Percentiles rank a stretch among this genome's conserved stretches.
phyloP scores from a whole-genome alignment of 92 coral and sea anemone genomes.

The Pocillopora grandis region DNA sequence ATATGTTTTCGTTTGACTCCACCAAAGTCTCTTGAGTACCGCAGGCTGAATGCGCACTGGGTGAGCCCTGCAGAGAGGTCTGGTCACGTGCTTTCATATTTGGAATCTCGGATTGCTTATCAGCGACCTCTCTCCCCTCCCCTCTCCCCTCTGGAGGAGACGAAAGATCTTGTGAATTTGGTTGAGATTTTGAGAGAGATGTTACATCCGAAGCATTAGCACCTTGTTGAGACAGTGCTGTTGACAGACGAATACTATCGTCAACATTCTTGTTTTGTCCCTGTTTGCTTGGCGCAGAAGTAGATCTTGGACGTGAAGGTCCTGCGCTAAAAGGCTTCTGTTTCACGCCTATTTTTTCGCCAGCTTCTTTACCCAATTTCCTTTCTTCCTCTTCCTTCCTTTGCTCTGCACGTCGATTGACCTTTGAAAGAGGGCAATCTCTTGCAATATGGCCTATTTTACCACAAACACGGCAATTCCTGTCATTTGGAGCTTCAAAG shows the following conservation, averaged over 20 bases:
- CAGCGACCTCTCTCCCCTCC: no score
- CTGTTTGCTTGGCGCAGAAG: constrained; percentile 21
- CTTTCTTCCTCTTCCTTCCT: constrained; percentile 53
- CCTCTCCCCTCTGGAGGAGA: not conserved
- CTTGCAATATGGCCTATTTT: constrained; percentile 90
- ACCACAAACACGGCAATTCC: constrained; percentile 90
- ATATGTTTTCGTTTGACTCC: not conserved
- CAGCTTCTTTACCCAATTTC: not conserved
- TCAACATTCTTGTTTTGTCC: constrained; percentile 1
- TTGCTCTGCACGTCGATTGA: constrained; percentile 71
- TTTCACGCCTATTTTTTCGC: constrained; percentile 39
- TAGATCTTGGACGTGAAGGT: constrained; percentile 40
- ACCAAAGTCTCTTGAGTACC: not conserved
- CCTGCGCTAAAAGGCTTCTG: constrained; percentile 52
- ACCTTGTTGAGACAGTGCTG: not conserved
- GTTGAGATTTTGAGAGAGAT: constrained; percentile 6
- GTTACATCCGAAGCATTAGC: not conserved
- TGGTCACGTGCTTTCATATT: not conserved
- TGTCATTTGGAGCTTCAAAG: constrained; percentile 76
- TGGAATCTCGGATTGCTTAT: not conserved
- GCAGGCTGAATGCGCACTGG: not conserved
- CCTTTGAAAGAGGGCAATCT: constrained; percentile 77
- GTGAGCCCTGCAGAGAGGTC: not conserved
- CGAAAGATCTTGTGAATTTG: not conserved
- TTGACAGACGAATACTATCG: not conserved